Evolutionary conservation across 2,113 vertebrate species (phyloP).

Genomic region (Ammospiza caudacuta): DNA sequence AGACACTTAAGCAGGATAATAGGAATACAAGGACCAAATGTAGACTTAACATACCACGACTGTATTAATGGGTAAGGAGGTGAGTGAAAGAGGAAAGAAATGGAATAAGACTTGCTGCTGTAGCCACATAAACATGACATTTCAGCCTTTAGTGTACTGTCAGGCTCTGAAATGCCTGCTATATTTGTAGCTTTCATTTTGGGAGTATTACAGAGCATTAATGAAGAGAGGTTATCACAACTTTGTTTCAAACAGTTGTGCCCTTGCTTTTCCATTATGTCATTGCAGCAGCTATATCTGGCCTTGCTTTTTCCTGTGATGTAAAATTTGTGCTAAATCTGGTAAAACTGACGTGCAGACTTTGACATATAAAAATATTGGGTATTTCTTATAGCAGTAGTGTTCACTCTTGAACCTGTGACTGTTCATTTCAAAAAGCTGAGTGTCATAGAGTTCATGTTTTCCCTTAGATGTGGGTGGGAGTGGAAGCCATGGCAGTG

Average conservation of each 20-base stretch:
- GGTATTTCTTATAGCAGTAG: background rate
- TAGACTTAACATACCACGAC: background rate
- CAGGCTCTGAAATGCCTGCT: background rate
- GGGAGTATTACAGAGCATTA: background rate
- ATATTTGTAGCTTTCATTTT: background rate
- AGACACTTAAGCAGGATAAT: background rate
- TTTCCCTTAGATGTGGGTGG: background rate
- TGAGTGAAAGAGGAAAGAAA: background rate
- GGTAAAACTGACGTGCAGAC: background rate
- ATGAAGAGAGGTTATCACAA: background rate
- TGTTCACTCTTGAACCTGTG: background rate
- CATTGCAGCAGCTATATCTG: background rate
- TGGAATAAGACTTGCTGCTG: background rate
- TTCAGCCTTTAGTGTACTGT: background rate
- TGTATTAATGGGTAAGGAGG: background rate
- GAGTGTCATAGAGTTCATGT: background rate
- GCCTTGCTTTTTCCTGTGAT: background rate
- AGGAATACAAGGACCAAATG: background rate
- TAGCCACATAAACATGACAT: background rate
- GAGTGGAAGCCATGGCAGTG: background rate
- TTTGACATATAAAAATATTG: background rate
- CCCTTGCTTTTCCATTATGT: background rate
- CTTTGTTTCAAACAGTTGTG: background rate
- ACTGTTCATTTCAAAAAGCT: background rate
- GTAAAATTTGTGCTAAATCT: background rate